Evolutionary conservation across 2,797 vertebrate species (phyloP).

Genomic region (Anguilla pacifica): DNA sequence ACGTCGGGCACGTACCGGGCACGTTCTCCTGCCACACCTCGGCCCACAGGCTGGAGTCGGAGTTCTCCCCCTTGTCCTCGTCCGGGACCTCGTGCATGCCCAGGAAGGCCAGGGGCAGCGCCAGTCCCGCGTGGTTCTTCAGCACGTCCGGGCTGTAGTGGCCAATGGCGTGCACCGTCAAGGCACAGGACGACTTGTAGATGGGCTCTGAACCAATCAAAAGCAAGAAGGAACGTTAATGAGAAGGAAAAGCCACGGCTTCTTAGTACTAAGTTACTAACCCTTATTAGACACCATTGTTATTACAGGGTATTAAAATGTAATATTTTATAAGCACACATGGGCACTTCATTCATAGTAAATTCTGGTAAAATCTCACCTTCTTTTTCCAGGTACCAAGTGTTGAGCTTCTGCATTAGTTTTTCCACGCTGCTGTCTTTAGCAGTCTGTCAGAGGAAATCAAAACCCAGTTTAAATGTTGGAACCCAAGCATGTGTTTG

Average conservation of each 20-base stretch:
- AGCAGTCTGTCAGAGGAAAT: constrained; percentile 76
- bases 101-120: constrained; percentile 91
- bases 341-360: not conserved
- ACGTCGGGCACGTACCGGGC: constrained; percentile 77
- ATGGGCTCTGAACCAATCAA: constrained; percentile 73
- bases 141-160: constrained; percentile 94
- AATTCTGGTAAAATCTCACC: constrained; percentile 65
- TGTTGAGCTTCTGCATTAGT: constrained; percentile 86
- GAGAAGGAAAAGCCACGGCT: not conserved
- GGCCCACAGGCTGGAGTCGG: constrained; percentile 84
- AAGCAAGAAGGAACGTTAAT: not conserved
- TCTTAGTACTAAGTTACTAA: too few relatives aligned
- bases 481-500: not conserved
- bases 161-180: constrained; percentile 90
- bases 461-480: constrained; percentile 38
- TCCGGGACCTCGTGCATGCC: constrained; percentile 92
- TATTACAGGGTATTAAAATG: not conserved
- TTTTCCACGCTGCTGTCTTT: constrained; percentile 93
- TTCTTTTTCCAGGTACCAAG: constrained; percentile 97
- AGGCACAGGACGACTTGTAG: constrained; percentile 85
- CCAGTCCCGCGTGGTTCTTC: constrained; percentile 86
- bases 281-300: not conserved
- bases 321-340: not conserved
- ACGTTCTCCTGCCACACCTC: constrained; percentile 99
- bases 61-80: constrained; percentile 86